Base-by-base conservation (phyloP, 2,888 invertebrate species). In the Sarcophaga carnaria region DNA sequence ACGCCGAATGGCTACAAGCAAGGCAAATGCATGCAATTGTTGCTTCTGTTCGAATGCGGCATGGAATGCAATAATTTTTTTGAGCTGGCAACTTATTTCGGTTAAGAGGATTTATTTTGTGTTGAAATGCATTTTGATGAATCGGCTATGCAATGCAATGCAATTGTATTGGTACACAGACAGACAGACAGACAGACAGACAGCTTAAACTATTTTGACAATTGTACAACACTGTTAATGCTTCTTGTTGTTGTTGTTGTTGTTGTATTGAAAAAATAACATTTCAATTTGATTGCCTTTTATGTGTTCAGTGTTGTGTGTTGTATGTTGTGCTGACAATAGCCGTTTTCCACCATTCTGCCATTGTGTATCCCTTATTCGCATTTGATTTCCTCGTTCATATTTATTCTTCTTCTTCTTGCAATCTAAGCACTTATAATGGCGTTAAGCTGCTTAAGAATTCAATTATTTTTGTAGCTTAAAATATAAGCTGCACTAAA, bases 391-490 rank as follows among this genome's bases (percentile, higher is more conserved):
- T 45, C n/a, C 12, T 80, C 62, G 45, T 63, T 66, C n/a, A 8
- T 74, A 76, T 69, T 67, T 54, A 54, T 8, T 60, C 64, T 49
- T 86, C 22, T 77, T 77, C 69, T 75, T 79, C 81, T 82, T 79
- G 63, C 81, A 66, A 76, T 82, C 79, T 79, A 75, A 87, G 80
- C 83, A 82, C 37, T 81, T 88, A 83, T 89, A 89, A 88, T 88
- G 82, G 88, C 86, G 87, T 80, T 89, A 89, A 89, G 89, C 89
- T 87, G 88, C 89, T 89, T 89, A 89, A 86, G 88, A 88, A 88
- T 87, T 88, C 89, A 89, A 89, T 89, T 89, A 88, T 88, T 88
- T 88, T 85, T 79, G 87, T 79, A 87, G 87, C 87, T 87, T 87
- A 84, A 84, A 84, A 82, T 84, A 82, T 87, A 87, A 87, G 87